Conservation (phyloP, 2,888 invertebrate species). For the Anorthoa munda region DNA sequence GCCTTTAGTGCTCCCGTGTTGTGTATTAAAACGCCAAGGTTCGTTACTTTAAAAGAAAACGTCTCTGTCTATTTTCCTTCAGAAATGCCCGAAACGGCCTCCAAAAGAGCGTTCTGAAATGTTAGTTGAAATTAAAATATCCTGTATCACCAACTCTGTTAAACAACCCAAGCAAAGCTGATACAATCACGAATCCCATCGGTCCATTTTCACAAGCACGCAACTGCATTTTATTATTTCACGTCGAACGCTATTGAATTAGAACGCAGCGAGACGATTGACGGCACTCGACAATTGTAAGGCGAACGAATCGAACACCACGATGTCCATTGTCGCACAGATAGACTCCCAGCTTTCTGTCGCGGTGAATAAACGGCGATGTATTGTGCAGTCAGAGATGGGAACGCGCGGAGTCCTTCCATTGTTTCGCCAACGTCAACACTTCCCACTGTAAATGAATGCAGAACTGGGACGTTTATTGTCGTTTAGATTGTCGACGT, state of each 20-base stretch:
- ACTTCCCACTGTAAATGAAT: constrained; percentile 81
- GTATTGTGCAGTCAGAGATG: constrained; percentile 76
- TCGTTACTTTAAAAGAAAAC: constrained; percentile 37
- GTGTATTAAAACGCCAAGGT: constrained; percentile 30
- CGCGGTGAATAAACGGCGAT: constrained; percentile 71
- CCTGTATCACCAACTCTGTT: not conserved
- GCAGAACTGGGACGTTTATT: constrained; percentile 77
- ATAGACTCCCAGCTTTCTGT: constrained; percentile 66
- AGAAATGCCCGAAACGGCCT: not conserved
- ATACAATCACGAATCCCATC: constrained; percentile 50
- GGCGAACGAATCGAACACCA: constrained; percentile 67
- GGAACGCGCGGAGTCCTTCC: constrained; percentile 74
- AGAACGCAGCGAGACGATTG: constrained; percentile 71
- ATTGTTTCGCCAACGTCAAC: constrained; percentile 80
- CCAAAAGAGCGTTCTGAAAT: not conserved
- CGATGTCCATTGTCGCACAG: constrained; percentile 72
- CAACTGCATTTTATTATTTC: constrained; percentile 66
- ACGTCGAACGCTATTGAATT: constrained; percentile 70
- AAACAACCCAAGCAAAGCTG: constrained; percentile 15
- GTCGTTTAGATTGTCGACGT: constrained; percentile 76
- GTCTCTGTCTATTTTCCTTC: constrained; percentile 1
- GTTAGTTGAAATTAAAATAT: not conserved
- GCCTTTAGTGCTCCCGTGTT: constrained; percentile 31
- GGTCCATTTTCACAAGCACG: constrained; percentile 51
- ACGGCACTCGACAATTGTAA: constrained; percentile 61